Percentiles rank a stretch among this genome's conserved stretches.
phyloP scores from a whole-genome alignment of 2,797 vertebrate species.

The Menidia menidia region DNA sequence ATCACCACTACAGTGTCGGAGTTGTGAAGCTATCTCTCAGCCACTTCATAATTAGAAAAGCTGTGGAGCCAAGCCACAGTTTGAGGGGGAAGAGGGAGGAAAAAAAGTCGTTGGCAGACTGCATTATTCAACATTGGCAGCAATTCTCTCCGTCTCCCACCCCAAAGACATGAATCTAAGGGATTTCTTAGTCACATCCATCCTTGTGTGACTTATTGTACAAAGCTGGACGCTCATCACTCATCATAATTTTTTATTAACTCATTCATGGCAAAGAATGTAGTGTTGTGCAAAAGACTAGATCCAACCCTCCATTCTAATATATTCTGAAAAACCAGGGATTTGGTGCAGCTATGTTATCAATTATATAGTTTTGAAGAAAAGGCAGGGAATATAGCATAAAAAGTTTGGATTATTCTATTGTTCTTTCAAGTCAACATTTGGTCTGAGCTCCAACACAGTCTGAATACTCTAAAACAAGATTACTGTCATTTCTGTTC shows the following conservation, averaged over 20 bases:
- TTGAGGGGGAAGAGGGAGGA: constrained; percentile 48
- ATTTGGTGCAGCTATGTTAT: not conserved
- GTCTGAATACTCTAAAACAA: too few species aligned
- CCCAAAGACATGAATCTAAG: constrained; percentile 72
- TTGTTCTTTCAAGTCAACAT: not conserved
- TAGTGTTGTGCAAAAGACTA: not conserved
- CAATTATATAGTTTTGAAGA: not conserved
- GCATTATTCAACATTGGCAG: constrained; percentile 77
- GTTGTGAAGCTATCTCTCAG: constrained; percentile 66
- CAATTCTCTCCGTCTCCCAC: constrained; percentile 62
- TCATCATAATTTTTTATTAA: constrained; percentile 20
- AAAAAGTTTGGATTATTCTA: not conserved
- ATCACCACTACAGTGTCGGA: constrained; percentile 35
- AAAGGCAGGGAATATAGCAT: too few species aligned
- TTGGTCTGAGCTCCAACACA: too few species aligned
- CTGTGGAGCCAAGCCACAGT: constrained; percentile 69
- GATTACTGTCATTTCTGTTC: not conserved
- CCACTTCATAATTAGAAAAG: constrained; percentile 76
- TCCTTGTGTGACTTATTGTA: constrained; percentile 42
- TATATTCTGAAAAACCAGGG: not conserved
- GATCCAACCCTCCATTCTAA: not conserved
- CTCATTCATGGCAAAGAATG: constrained; percentile 10
- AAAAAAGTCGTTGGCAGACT: constrained; percentile 63
- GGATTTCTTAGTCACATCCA: constrained; percentile 66
- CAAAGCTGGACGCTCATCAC: constrained; percentile 53